phyloP scores from a whole-genome alignment of 35 echinoderm and acorn worm species.

The Ophioderma brevispina region DNA sequence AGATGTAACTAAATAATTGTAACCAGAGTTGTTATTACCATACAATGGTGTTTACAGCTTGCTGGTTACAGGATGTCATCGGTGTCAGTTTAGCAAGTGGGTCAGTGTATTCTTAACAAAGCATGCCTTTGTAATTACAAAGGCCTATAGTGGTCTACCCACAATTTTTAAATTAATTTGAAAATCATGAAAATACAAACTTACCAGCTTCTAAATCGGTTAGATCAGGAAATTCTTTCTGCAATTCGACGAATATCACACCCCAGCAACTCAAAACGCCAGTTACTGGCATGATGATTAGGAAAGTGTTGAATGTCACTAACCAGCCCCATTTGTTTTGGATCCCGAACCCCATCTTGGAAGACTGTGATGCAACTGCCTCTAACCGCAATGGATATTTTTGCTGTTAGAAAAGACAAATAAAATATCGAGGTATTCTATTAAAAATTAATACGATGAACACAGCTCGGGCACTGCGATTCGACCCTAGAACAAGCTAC shows the following conservation, averaged over 20 bases:
- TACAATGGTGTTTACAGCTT: neutral
- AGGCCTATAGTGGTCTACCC: no score
- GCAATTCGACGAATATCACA: constrained; percentile 92
- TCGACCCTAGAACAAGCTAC: neutral
- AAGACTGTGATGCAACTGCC: neutral
- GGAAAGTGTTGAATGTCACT: constrained; percentile 86
- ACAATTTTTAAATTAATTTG: no score
- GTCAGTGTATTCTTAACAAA: no score
- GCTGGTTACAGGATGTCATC: no score
- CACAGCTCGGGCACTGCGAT: no score
- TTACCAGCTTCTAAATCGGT: constrained; percentile 79
- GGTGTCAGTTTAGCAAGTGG: no score
- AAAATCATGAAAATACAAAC: neutral
- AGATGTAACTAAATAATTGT: no score
- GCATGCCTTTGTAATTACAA: no score
- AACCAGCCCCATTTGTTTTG: constrained; percentile 97
- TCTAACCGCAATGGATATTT: neutral
- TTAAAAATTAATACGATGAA: no score
- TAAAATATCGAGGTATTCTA: neutral
- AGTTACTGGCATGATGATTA: constrained; percentile 89
- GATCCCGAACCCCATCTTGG: constrained; percentile 21
- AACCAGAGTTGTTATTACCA: neutral
- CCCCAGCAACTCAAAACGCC: constrained; percentile 88
- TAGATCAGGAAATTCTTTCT: constrained; percentile 75
- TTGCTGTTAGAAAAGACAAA: neutral